phyloP scores from a whole-genome alignment of 92 coral and sea anemone species.

The Epizoanthus rinbou region DNA sequence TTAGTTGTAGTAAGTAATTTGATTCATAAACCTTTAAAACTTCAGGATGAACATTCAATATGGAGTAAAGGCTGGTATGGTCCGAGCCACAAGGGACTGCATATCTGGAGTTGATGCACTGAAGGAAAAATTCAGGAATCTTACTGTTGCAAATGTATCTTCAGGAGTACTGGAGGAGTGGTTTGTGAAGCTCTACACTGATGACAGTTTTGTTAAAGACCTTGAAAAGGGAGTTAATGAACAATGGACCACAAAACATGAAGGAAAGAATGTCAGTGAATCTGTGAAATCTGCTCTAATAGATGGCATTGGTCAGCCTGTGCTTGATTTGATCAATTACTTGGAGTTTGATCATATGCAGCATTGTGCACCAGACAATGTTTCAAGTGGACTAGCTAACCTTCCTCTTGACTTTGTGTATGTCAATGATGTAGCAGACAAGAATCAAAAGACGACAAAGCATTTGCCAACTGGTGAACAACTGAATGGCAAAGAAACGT shows the following conservation, averaged over 20 bases:
- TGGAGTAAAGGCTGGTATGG: constrained; percentile 89
- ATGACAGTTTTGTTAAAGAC: constrained; percentile 31
- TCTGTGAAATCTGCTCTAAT: constrained; percentile 65
- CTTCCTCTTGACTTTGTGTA: constrained; percentile 85
- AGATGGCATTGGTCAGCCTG: constrained; percentile 73
- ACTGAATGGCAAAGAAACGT: constrained; percentile 72
- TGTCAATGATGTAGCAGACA: constrained; percentile 71
- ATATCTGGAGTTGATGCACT: constrained; percentile 80
- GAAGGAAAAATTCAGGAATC: constrained; percentile 66
- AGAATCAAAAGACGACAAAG: constrained; percentile 62
- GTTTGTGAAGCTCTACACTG: constrained; percentile 58
- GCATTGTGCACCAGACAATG: constrained; percentile 86
- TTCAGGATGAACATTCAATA: constrained; percentile 73
- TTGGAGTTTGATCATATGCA: constrained; percentile 66
- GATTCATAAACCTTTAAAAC: neutral
- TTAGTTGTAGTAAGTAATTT: too few relatives aligned
- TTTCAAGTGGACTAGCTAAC: constrained; percentile 86
- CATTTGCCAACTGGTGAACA: constrained; percentile 79
- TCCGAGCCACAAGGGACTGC: constrained; percentile 82
- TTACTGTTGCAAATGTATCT: constrained; percentile 58
- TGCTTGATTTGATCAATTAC: constrained; percentile 67
- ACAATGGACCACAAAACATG: constrained; percentile 57
- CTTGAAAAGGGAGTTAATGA: constrained; percentile 57
- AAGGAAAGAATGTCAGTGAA: constrained; percentile 50
- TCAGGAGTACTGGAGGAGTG: constrained; percentile 71